Evolutionary conservation across 2,797 vertebrate species (phyloP).

Genomic region (Chloroceryle amazona): DNA sequence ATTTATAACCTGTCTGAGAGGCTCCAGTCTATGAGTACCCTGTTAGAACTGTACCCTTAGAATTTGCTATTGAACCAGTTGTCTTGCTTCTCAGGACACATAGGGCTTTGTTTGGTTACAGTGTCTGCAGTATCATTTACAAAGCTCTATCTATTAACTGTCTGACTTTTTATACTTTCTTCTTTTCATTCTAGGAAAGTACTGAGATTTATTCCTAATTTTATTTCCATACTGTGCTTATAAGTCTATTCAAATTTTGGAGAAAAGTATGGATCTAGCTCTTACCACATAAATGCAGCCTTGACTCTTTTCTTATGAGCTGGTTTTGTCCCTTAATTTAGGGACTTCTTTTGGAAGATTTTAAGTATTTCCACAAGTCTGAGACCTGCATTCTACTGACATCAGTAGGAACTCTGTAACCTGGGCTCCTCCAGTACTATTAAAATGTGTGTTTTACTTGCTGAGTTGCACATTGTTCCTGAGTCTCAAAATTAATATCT

Average conservation of each 20-base stretch:
- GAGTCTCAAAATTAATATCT: background rate
- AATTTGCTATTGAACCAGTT: background rate
- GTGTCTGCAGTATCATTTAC: background rate
- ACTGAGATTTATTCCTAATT: background rate
- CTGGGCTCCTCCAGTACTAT: background rate
- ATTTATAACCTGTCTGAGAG: background rate
- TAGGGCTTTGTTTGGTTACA: background rate
- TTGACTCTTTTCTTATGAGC: background rate
- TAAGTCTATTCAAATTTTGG: background rate
- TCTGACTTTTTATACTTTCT: background rate
- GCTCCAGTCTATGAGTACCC: background rate
- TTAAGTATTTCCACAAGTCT: background rate
- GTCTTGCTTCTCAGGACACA: background rate
- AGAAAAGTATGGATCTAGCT: background rate
- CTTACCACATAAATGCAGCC: background rate
- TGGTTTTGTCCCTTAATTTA: background rate
- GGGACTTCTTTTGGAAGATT: background rate
- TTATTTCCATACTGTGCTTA: background rate
- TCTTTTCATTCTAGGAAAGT: background rate
- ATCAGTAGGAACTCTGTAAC: background rate
- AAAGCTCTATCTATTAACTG: background rate
- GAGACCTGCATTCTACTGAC: background rate
- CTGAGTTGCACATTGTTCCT: background rate
- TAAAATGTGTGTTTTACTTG: background rate
- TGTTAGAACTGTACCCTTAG: background rate